Conservation (phyloP, 1,140 invertebrate species). For the Rhyacophila brunnea region DNA sequence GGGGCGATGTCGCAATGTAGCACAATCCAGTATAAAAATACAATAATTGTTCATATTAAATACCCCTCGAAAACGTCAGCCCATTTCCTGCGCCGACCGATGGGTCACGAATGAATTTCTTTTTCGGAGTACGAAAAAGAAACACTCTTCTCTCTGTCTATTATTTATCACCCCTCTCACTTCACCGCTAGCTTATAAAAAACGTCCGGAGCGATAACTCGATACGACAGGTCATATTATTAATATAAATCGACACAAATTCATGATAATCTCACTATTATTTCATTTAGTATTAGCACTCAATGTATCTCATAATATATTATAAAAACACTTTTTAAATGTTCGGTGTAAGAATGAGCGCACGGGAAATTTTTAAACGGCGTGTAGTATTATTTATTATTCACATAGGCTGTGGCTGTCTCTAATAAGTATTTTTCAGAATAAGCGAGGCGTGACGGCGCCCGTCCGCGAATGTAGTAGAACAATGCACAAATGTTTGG, state of each 20-base stretch:
- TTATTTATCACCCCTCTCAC: constrained; percentile 11
- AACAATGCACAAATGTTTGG: background rate
- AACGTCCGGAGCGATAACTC: background rate
- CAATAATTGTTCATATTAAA: constrained; percentile 25
- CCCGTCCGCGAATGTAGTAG: constrained; percentile 1
- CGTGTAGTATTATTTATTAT: background rate
- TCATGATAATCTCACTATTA: constrained; percentile 10
- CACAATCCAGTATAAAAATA: constrained; percentile 32
- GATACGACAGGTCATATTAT: constrained; percentile 7
- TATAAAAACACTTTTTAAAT: background rate
- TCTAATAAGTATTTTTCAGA: constrained; percentile 5
- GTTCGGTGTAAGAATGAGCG: background rate
- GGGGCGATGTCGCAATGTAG: constrained; percentile 20
- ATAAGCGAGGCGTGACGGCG: constrained; percentile 13
- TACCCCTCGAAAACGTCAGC: background rate
- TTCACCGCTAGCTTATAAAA: constrained; percentile 2
- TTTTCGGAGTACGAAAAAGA: constrained; percentile 6
- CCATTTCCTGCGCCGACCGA: no score
- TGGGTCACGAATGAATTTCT: no score
- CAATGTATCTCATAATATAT: background rate
- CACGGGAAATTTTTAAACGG: no score
- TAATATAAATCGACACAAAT: constrained; percentile 1
- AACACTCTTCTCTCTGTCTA: constrained; percentile 25
- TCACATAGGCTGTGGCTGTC: constrained; percentile 8
- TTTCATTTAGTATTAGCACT: background rate